A percentile compares a stretch with the other conserved stretches of the same genome.
Evolutionary conservation across 2,797 vertebrate species (phyloP).

Genomic region (Cuniculus paca): DNA sequence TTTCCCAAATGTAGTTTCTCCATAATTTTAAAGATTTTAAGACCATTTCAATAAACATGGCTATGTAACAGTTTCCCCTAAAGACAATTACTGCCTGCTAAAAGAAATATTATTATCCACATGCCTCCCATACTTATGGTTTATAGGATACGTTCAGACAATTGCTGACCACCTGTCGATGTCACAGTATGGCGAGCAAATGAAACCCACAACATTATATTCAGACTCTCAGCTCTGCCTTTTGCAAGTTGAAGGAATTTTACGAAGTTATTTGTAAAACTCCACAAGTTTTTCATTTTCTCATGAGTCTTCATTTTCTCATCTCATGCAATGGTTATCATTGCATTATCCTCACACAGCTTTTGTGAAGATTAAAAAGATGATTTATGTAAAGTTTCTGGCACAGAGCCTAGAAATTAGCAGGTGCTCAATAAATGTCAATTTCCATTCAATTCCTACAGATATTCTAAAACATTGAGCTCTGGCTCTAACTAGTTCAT

Average conservation of each 20-base stretch:
- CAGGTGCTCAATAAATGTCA: slow-evolving; percentile 58
- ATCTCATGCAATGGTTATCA: neutral
- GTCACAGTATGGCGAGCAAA: neutral
- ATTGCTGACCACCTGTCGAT: neutral
- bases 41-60: neutral
- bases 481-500: slow-evolving; percentile 29
- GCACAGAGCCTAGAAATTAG: slow-evolving; percentile 54
- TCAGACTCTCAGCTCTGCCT: neutral
- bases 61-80: neutral
- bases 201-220: neutral
- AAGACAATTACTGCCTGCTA: neutral
- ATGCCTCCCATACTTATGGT: neutral
- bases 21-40: slow-evolving; percentile 39
- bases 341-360: neutral
- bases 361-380: slow-evolving; percentile 45
- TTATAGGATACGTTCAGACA: neutral
- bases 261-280: neutral
- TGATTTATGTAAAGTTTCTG: slow-evolving; percentile 11
- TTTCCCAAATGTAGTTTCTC: neutral
- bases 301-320: neutral
- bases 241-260: neutral
- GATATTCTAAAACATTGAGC: neutral
- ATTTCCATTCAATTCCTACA: slow-evolving; percentile 46
- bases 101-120: neutral
- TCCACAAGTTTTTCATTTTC: no score